These are phyloP conservation scores for Leuciscus idus DNA, from an alignment of 2,113 vertebrate species.

Conservation along the genomic window DNA sequence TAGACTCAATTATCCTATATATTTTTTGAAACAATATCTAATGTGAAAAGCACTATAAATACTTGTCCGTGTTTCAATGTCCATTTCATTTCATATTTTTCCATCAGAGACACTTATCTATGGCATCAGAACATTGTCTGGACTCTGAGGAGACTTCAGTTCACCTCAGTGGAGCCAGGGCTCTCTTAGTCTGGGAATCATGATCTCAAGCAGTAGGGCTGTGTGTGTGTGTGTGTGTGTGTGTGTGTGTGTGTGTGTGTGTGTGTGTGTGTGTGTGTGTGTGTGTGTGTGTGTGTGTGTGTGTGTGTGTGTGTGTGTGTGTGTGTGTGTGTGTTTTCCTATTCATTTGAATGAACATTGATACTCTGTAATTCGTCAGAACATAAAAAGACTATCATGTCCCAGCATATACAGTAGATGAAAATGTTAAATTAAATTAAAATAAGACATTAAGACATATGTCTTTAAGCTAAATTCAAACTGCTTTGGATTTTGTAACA, in stretches of 20 bases:
- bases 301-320: no score
- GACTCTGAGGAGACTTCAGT: neutral
- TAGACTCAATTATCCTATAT: neutral
- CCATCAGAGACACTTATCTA: neutral
- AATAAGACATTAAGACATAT: neutral
- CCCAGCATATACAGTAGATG: neutral
- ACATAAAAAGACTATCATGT: neutral
- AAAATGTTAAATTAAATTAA: neutral
- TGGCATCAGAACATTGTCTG: neutral
- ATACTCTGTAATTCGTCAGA: neutral
- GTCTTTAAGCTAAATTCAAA: neutral
- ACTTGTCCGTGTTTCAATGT: neutral
- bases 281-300: no score
- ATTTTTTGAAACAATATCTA: neutral
- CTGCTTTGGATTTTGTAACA: neutral
- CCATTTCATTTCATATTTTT: neutral
- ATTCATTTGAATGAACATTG: neutral
- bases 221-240: neutral
- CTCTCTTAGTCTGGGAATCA: slow-evolving; percentile 27
- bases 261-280: no score
- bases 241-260: no score
- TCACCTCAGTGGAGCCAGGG: neutral
- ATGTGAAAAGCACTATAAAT: neutral
- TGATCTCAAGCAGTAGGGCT: slow-evolving; percentile 49
- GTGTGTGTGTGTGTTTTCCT: no score